A percentile compares a stretch with the other conserved stretches of the same genome.
Evolutionary conservation across 2,888 invertebrate genomes (phyloP).

Genomic region (Trichopria drosophilae): DNA sequence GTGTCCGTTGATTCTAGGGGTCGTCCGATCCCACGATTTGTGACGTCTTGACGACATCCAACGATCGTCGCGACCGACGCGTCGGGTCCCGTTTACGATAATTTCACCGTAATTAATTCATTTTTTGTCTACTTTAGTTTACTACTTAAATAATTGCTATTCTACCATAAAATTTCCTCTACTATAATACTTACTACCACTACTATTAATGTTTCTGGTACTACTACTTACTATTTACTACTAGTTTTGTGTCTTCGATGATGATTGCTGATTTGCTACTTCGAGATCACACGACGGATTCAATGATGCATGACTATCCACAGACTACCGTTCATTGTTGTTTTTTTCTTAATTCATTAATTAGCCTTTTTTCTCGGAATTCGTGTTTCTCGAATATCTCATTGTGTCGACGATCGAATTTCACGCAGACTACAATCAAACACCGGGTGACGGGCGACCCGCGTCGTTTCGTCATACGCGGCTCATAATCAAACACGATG

Average conservation of each 20-base stretch:
- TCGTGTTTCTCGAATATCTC: constrained; percentile 16
- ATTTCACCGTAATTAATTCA: constrained; percentile 50
- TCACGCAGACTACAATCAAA: too few relatives aligned
- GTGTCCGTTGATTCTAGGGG: constrained; percentile 15
- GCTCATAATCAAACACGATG: constrained; percentile 39
- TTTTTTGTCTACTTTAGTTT: constrained; percentile 53
- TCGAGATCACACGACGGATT: constrained; percentile 35
- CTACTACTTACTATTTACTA: constrained; percentile 42
- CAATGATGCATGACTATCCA: constrained; percentile 34
- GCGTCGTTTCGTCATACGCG: constrained; percentile 23
- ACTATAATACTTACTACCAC: constrained; percentile 41
- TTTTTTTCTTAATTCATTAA: constrained; percentile 21
- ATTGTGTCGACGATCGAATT: too few relatives aligned
- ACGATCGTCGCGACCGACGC: constrained; percentile 6
- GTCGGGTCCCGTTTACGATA: constrained; percentile 44
- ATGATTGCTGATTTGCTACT: constrained; percentile 45
- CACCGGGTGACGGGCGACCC: too few relatives aligned
- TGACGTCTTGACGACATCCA: not conserved
- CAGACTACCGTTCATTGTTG: constrained; percentile 22
- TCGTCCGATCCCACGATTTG: constrained; percentile 1
- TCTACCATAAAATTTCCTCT: constrained; percentile 45
- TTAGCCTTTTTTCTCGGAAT: constrained; percentile 28
- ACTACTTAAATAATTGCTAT: constrained; percentile 51
- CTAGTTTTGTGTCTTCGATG: constrained; percentile 52
- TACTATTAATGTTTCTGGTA: constrained; percentile 39